Base-by-base conservation (phyloP, 2,888 invertebrate genomes). In the Nezara viridula region DNA sequence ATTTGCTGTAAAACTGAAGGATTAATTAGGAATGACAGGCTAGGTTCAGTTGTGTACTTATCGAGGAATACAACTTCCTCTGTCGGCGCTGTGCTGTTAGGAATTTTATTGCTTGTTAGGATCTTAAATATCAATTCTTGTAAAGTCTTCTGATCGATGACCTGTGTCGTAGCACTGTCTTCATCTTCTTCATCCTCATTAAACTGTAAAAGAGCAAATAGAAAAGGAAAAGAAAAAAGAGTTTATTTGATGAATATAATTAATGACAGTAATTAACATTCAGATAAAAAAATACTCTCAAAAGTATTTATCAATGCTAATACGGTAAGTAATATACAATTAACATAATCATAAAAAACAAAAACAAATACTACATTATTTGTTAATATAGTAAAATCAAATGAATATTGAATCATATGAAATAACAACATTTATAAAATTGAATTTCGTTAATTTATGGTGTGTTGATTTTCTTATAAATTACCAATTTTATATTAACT, bases 61-160 rank as follows among this genome's bases (percentile, higher is more conserved):
- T 40, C 40, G 2, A 86, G 2, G 40, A 55, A 52, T 9, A 55
- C 40, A 21, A 55, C 21, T 86, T 86, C 86, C 14, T 86, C 86
- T 24, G 60, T 50, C 37, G 52, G 55, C 21, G 9, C 0, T 12
- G 86, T 60, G n/a, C 7, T 86, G 10, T 14, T 40, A 2, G 27
- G 55, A 14, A 7, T 14, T 81, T 81, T 81, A 14, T 86, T 86
- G 37, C 55, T 52, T n/a, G 86, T 27, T 7, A 86, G 44, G 24
- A 86, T 55, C 40, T 60, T 86, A 12, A 52, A 55, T 55, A 86
- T 55, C 32, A 86, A 32, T 24, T 86, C 86, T 40, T 86, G 86
- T 60, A 86, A 55, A 52, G 40, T 21, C n/a, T 55, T 86, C n/a
- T 86, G 32, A 40, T 60, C 60, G 3, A 55, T 40, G 14, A 37